Base-by-base conservation (phyloP, 1,140 invertebrate species). In the Eumaeus atala region DNA sequence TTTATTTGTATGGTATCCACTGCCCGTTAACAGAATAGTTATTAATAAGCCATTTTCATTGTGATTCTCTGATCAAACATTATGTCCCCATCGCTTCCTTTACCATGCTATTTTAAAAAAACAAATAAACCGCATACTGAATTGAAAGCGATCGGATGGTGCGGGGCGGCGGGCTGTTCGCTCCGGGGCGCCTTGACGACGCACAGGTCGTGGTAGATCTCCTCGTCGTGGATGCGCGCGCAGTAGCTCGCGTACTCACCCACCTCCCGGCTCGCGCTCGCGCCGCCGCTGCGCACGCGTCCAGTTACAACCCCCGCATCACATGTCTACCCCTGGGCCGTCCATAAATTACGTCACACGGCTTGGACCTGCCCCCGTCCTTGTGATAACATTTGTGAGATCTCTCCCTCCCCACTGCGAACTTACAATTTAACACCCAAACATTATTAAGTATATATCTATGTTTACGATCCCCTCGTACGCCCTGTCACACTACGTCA, bases 181-280 rank as follows among this genome's bases (percentile, higher is more conserved):
- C 64, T 63, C 48, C 61, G 66, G 55, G 61, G 52, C 36, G 64
- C 67, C 72, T 86, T 85, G 59, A 93, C 90, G 62, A 90, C 91
- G 90, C 92, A 94, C 68, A 95, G 90, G 89, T 94, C 93, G 77
- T 94, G 92, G 89, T 94, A 95, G 81, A 94, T 93, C 86, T 95
- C 93, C 81, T 95, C 94, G 81, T 93, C 92, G 75, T 90, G 89
- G 57, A 90, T 90, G 68, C 91, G 90, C 62, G 90, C 90, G 88
- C 91, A 91, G 83, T 90, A 92, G 77, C 88, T 91, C 60, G 90
- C 89, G 72, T 92, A 92, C 64, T 91, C 91, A 60, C 89, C 89
- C 54, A 89, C 88, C 67, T 90, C 91, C 56, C 69, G 72, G 49
- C 65, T 54, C 42, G 66, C 56, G 58, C 50, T 61, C 63, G 64